These are phyloP conservation scores for Garra rufa DNA, from an alignment of 2,113 vertebrate species.

Conservation along the genomic window DNA sequence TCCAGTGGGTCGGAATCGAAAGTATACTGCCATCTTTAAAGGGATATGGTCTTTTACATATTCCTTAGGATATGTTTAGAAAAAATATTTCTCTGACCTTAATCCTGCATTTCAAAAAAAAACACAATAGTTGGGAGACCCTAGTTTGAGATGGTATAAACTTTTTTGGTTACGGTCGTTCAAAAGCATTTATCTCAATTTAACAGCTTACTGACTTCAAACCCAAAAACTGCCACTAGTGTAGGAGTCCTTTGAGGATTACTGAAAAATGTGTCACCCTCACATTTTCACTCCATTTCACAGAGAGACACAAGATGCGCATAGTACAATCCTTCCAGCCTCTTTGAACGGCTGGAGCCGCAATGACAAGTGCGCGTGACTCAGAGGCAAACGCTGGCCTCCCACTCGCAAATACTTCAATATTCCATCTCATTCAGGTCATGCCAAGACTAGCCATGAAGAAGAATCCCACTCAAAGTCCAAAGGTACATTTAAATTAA, in stretches of 20 bases:
- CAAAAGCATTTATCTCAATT: constrained; percentile 21
- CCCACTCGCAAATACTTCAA: constrained; percentile 10
- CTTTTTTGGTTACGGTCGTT: background rate
- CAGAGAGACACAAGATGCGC: constrained; percentile 26
- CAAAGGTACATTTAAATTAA: constrained; percentile 1
- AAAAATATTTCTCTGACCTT: background rate
- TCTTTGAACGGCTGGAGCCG: background rate
- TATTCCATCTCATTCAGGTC: constrained; percentile 38
- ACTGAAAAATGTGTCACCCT: constrained; percentile 30
- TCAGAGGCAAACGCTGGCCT: constrained; percentile 28
- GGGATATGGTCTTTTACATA: background rate
- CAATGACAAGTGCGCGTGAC: constrained; percentile 6
- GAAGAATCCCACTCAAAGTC: constrained; percentile 34
- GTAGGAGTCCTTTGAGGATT: constrained; percentile 26
- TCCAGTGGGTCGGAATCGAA: background rate
- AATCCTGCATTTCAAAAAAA: constrained; percentile 5
- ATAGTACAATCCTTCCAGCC: constrained; percentile 4
- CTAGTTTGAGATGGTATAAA: constrained; percentile 1
- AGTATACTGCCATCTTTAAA: background rate
- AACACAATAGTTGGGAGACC: background rate
- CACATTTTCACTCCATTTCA: constrained; percentile 34
- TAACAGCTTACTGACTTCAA: constrained; percentile 24
- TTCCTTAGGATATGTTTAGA: background rate
- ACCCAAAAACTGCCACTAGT: constrained; percentile 8
- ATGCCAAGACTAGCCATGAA: constrained; percentile 30